phyloP scores from a whole-genome alignment of 2,113 vertebrate genomes.

The mouse (Mus musculus) region DNA sequence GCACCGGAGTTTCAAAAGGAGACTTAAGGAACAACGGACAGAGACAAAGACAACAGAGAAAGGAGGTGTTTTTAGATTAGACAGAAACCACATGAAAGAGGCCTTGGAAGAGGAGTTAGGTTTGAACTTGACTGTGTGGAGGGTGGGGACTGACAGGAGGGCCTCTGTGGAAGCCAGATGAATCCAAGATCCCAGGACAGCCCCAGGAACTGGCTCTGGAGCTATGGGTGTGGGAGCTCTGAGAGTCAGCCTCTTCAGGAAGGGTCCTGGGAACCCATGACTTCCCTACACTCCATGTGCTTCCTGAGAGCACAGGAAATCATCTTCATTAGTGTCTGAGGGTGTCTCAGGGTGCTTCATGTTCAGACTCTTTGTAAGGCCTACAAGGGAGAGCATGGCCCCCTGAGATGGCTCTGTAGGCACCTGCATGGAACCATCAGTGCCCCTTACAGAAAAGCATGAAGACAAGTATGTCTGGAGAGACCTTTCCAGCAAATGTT shows the following conservation, averaged over 20 bases:
- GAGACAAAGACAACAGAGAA: background rate
- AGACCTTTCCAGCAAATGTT: background rate
- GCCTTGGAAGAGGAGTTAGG: conserved; percentile 5
- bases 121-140: conserved; percentile 59
- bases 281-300: fast-evolving
- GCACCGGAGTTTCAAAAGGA: conserved; percentile 26
- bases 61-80: conserved; percentile 67
- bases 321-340: fast-evolving
- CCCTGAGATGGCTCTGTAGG: too few species aligned
- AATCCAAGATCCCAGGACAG: background rate
- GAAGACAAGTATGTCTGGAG: too few species aligned
- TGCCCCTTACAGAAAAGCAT: background rate
- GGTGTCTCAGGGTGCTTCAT: background rate
- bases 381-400: fast-evolving
- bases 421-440: background rate
- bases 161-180: background rate
- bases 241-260: background rate
- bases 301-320: background rate
- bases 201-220: background rate
- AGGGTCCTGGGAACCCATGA: fast-evolving
- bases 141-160: background rate
- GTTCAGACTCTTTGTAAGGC: background rate
- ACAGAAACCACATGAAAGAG: conserved; percentile 75
- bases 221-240: fast-evolving
- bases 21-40: conserved; percentile 31